phyloP scores from a whole-genome alignment of 2,888 invertebrate species.

The Rhorus exstirpatorius region DNA sequence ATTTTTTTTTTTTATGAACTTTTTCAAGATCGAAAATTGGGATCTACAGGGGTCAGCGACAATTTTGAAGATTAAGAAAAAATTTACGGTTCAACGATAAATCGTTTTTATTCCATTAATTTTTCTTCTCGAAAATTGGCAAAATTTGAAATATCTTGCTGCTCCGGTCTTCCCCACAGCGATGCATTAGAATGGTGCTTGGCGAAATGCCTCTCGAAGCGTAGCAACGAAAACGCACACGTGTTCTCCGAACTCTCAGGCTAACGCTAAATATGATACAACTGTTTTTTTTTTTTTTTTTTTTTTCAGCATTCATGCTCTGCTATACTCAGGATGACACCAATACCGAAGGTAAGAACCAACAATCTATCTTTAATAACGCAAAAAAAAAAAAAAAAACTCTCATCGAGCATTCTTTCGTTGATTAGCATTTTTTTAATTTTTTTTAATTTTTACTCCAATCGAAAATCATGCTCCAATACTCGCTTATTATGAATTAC shows the following conservation, averaged over 20 bases:
- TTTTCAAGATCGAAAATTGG: too few relatives aligned
- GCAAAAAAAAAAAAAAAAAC: neutral
- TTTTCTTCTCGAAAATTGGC: too few relatives aligned
- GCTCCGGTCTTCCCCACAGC: too few relatives aligned
- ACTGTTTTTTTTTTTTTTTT: too few relatives aligned
- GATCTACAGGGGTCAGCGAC: too few relatives aligned
- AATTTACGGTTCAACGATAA: too few relatives aligned
- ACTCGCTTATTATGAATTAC: too few relatives aligned
- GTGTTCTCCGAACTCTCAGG: neutral
- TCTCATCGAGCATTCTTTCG: conserved; percentile 6
- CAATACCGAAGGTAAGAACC: conserved; percentile 93
- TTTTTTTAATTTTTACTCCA: conserved; percentile 5
- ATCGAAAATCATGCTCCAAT: too few relatives aligned
- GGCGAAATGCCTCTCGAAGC: conserved; percentile 7
- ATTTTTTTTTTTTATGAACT: too few relatives aligned
- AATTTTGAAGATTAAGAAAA: too few relatives aligned
- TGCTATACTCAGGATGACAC: conserved; percentile 97
- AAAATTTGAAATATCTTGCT: too few relatives aligned
- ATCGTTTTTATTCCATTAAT: too few relatives aligned
- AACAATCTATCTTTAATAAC: neutral
- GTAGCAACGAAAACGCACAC: neutral
- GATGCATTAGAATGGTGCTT: neutral
- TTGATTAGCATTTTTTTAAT: neutral
- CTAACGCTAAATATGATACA: conserved; percentile 78
- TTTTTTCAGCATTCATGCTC: conserved; percentile 97